Evolutionary conservation across 2,888 invertebrate genomes (phyloP).

Genomic region (Drosophila nr. fundita): DNA sequence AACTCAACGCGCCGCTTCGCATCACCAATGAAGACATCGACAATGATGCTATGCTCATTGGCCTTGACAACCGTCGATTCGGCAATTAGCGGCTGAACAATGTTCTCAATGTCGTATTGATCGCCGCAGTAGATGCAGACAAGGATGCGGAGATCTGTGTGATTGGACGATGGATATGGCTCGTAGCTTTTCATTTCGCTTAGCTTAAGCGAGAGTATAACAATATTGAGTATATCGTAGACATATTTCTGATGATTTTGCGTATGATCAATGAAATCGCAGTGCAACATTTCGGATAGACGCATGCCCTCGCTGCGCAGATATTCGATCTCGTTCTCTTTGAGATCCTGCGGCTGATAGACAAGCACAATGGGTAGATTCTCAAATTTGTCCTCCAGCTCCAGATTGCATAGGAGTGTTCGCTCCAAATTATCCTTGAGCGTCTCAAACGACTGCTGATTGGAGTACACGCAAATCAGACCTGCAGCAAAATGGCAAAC

Average conservation of each 20-base stretch:
- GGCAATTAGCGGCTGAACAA: constrained; percentile 93
- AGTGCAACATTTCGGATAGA: constrained; percentile 91
- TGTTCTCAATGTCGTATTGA: constrained; percentile 95
- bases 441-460: constrained; percentile 96
- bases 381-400: constrained; percentile 96
- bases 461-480: constrained; percentile 95
- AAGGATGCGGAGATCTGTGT: constrained; percentile 89
- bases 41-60: constrained; percentile 92
- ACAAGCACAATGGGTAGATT: constrained; percentile 94
- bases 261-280: constrained; percentile 85
- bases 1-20: constrained; percentile 95
- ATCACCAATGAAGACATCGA: constrained; percentile 96
- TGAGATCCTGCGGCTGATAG: constrained; percentile 92
- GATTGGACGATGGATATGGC: constrained; percentile 83
- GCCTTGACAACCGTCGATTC: constrained; percentile 90
- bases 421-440: constrained; percentile 96
- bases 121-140: constrained; percentile 99
- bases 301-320: constrained; percentile 95
- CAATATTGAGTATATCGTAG: constrained; percentile 85
- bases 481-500: constrained; percentile 85
- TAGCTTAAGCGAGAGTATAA: constrained; percentile 84
- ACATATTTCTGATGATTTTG: constrained; percentile 85
- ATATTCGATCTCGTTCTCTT: constrained; percentile 93
- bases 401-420: constrained; percentile 94
- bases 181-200: constrained; percentile 84